These are phyloP conservation scores for Clivina fossor DNA, from an alignment of 2,888 invertebrate genomes.

Conservation along the genomic window DNA sequence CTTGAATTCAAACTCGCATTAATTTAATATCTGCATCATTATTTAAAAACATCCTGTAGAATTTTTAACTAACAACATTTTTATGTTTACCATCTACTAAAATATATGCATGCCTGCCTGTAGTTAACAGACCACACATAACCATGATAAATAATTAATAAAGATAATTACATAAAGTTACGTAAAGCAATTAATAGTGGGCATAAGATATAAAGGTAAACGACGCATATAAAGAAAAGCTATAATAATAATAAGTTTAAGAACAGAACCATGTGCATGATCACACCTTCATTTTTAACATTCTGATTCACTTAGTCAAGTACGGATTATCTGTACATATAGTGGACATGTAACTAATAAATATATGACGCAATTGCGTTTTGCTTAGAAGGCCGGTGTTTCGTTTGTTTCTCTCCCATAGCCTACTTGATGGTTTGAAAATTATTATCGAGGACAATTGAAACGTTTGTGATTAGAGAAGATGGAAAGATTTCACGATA, in stretches of 20 bases:
- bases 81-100: not conserved
- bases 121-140: not conserved
- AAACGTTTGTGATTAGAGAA: no score
- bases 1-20: no score
- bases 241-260: not conserved
- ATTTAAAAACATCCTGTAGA: not conserved
- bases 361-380: no score
- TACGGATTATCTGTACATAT: no score
- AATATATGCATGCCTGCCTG: no score
- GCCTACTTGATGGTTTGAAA: no score
- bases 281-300: conserved; percentile 12
- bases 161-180: not conserved
- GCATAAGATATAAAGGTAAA: not conserved
- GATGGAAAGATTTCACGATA: no score
- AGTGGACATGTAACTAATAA: no score
- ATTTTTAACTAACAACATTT: not conserved
- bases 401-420: no score
- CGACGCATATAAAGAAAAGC: not conserved
- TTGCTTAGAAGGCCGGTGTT: no score
- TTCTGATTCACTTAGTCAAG: conserved; percentile 4
- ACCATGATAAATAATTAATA: not conserved
- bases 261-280: not conserved
- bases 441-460: no score
- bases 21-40: not conserved
- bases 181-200: not conserved